Evolutionary conservation across 2,888 invertebrate genomes (phyloP), one percentile per base, ranked within the genome.

Genomic region (Lepetodrilus schrolli): DNA sequence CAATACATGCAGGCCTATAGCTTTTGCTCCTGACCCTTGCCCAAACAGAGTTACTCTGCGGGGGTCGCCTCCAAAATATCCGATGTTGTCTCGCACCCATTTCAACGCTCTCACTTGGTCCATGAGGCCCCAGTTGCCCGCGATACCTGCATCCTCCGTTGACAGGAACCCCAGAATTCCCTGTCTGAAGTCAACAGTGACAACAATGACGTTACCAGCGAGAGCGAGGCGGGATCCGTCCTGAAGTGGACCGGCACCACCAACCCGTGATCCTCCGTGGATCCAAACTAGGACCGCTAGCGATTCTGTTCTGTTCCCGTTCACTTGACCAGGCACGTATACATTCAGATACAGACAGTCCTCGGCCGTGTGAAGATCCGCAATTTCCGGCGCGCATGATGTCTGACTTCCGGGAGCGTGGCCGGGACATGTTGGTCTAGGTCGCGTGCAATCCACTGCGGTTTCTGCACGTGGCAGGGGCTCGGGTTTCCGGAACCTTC

Each of bases 291-390:
- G 66, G 5, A 73, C 73, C 7, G 77, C 47, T 26, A 70, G 43
- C 10, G 43, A 23, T 17, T 68, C 47, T 0, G 26, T 23, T n/a
- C 43, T 43, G 10, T n/a, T 23, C 26, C 26, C 7, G 36, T 50
- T 26, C 26, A 58, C 58, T 26, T 1, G 26, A 30, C 58, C 26
- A 1, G 77, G 77, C 3, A 75, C 71, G 48, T 77, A 77, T 2
- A 77, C 38, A 36, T 77, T 77, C 8, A 77, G 51, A 58, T 70
- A 75, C 7, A 77, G 37, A 34, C 77, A 77, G 26, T 77, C 74
- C 47, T 77, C 77, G 20, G 37, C 38, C 21, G n/a, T 68, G 8
- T 21, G 23, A 4, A 21, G 23, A 13, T 10, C 47, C 47, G 8
- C 47, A 5, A 68, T 13, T n/a, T 23, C n/a, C n/a, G 43, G 47